Evolutionary conservation across 2,113 vertebrate species (phyloP).

Genomic region (Heterochromis multidens): DNA sequence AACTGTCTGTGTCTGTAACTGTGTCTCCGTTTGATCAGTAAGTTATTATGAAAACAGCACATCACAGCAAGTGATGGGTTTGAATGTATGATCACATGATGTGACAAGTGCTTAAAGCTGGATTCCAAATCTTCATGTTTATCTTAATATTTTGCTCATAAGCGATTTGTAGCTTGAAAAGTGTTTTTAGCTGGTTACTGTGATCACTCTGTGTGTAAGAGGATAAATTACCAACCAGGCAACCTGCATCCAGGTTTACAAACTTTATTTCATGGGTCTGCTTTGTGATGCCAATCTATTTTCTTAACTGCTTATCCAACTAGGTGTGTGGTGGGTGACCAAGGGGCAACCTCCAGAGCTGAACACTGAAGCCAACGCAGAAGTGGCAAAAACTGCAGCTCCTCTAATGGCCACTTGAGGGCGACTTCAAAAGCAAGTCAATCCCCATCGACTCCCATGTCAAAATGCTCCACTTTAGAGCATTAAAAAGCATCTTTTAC

Average conservation of each 20-base stretch:
- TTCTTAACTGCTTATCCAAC: not conserved
- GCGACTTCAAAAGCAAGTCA: too few species aligned
- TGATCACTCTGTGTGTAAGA: not conserved
- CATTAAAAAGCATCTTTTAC: too few species aligned
- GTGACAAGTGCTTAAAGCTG: not conserved
- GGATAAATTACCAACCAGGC: not conserved
- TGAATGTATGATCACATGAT: not conserved
- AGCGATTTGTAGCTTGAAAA: not conserved
- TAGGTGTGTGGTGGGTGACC: not conserved
- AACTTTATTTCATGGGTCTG: not conserved
- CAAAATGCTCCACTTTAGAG: too few species aligned
- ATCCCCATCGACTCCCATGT: too few species aligned
- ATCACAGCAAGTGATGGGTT: not conserved
- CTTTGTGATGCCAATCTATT: not conserved
- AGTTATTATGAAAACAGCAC: not conserved
- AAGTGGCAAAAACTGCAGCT: not conserved
- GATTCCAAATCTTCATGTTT: not conserved
- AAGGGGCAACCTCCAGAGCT: not conserved
- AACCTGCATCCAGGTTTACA: not conserved
- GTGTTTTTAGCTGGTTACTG: not conserved
- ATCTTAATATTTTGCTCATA: not conserved
- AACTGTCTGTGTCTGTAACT: slow-evolving; percentile 16
- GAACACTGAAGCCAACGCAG: not conserved
- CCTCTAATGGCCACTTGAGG: too few species aligned
- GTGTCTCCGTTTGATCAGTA: slow-evolving; percentile 22